Evolutionary conservation across 2,888 invertebrate genomes (phyloP).

Genomic region (Herminia tarsipennalis): DNA sequence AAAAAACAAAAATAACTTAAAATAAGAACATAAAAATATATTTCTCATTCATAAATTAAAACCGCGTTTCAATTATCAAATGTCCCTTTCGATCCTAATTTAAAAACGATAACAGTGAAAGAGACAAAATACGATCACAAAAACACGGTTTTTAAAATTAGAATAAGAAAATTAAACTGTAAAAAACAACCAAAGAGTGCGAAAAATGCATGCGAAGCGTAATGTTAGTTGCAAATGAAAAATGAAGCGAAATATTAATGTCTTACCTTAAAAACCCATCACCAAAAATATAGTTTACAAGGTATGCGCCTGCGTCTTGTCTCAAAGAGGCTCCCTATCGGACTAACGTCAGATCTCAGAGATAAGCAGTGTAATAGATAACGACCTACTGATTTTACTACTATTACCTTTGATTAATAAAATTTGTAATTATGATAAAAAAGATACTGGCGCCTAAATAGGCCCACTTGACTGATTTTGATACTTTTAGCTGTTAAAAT

Average conservation of each 20-base stretch:
- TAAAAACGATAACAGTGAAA: too few relatives aligned
- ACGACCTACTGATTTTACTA: constrained; percentile 48
- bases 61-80: too few relatives aligned
- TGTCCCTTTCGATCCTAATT: too few relatives aligned
- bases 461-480: too few relatives aligned
- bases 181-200: constrained; percentile 5
- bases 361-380: constrained; percentile 48
- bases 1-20: background rate
- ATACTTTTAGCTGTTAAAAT: too few relatives aligned
- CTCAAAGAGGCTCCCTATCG: constrained; percentile 37
- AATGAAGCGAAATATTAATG: constrained; percentile 58
- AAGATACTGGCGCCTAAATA: background rate
- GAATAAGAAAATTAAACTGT: background rate
- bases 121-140: too few relatives aligned
- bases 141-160: too few relatives aligned
- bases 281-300: constrained; percentile 63
- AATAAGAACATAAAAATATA: too few relatives aligned
- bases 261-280: constrained; percentile 79
- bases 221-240: constrained; percentile 53
- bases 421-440: constrained; percentile 25
- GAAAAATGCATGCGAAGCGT: constrained; percentile 10
- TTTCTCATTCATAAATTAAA: too few relatives aligned
- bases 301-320: constrained; percentile 36
- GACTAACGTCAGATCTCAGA: constrained; percentile 51
- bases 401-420: constrained; percentile 26